A percentile compares a stretch with the other conserved stretches of the same genome.
Evolutionary conservation across 2,888 invertebrate genomes (phyloP).

Genomic region (Druceiella hillmani): DNA sequence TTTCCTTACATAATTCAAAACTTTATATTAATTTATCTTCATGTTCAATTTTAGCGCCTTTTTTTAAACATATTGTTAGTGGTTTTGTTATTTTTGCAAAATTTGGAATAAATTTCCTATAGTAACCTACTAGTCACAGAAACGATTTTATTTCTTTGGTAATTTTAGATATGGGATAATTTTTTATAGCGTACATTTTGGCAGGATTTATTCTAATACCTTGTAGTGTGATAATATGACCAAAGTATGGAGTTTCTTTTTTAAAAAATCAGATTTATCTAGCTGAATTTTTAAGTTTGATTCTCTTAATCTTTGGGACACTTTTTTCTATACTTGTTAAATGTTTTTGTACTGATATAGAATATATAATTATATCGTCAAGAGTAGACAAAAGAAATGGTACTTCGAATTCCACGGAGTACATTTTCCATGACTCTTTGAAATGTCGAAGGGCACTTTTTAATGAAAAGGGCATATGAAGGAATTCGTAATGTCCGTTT

Average conservation of each 20-base stretch:
- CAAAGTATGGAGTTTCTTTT: constrained; percentile 23
- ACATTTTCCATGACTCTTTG: constrained; percentile 29
- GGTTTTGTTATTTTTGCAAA: constrained; percentile 23
- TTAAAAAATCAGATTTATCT: constrained; percentile 25
- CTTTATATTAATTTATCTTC: too few species aligned
- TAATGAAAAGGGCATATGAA: constrained; percentile 29
- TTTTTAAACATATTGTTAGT: constrained; percentile 19
- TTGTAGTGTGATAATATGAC: constrained; percentile 25
- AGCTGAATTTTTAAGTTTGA: constrained; percentile 22
- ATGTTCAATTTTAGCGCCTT: constrained; percentile 14
- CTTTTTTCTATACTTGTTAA: constrained; percentile 12
- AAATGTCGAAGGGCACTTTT: constrained; percentile 28
- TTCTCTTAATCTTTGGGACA: constrained; percentile 18
- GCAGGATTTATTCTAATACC: constrained; percentile 25
- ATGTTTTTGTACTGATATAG: constrained; percentile 20
- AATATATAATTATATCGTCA: constrained; percentile 26
- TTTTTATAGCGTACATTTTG: constrained; percentile 20
- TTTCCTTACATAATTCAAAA: constrained; percentile 14
- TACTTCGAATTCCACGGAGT: constrained; percentile 21
- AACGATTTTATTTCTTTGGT: too few species aligned
- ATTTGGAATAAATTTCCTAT: constrained; percentile 12
- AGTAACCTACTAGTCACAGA: too few species aligned
- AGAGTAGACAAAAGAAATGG: constrained; percentile 23
- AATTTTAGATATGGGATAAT: constrained; percentile 21
- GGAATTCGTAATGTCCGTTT: constrained; percentile 28